Evolutionary conservation across 2,888 invertebrate genomes (phyloP), one percentile per base, ranked within the genome.

Genomic region (Mallateleia sp.): DNA sequence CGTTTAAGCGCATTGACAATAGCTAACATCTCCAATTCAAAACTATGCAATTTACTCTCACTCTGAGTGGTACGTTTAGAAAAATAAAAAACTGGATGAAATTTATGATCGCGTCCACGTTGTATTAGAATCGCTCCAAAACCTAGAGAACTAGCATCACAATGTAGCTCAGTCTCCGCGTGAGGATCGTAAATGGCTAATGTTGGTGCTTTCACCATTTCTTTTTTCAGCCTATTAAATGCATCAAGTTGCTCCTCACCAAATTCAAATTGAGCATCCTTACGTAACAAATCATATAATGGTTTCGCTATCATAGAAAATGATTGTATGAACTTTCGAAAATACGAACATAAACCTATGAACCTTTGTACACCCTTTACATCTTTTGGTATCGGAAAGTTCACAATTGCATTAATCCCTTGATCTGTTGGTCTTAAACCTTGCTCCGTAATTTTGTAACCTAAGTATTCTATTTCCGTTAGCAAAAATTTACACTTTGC

Each of bases 381-480:
- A 28, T 24, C 22, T n/a, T 2, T 69, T 2, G 94, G 94, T n/a
- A 20, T 62, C 18, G 91, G 90, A 72, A 92, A 92, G 14, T 93
- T 75, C 75, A 9, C 69, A 28, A 56, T 5, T 0, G 94, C 89
- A 5, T 77, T 28, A 7, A 91, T 89, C 87, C 93, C 93, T 3
- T 45, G 42, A 0, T 50, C 14, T 15, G 91, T 92, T 1, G 93
- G 93, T 34, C 85, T 52, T n/a, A n/a, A n/a, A 0, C 93, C 87
- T 0, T 92, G 91, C 0, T 83, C 50, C 18, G 34, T n/a, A n/a
- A n/a, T n/a, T n/a, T n/a, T 87, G 20, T 91, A 90, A 0, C 93
- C 93, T 9, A 94, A 84, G 79, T 93, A 94, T 14, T 92, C 90
- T 7, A 94, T 86, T 24, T 88, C 58, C 8, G 69, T 80, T 14